Percentiles rank a stretch among this genome's conserved stretches.
Evolutionary conservation across 2,888 invertebrate genomes (phyloP).

Genomic region (Ischnus inquisitorius): DNA sequence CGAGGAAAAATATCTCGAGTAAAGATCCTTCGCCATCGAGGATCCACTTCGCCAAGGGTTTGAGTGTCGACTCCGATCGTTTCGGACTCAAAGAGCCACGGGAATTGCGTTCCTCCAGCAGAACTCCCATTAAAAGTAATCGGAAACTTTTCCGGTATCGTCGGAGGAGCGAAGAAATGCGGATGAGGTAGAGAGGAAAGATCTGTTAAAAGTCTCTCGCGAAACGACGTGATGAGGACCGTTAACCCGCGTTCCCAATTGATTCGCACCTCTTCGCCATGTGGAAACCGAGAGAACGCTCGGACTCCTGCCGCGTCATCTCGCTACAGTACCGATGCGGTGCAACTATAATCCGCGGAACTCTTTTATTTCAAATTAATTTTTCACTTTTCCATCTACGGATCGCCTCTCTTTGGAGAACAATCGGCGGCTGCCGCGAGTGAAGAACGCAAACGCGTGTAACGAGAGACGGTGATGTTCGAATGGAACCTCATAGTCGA

Average conservation of each 20-base stretch:
- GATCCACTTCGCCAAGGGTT: neutral
- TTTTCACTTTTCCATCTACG: neutral
- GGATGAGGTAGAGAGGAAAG: neutral
- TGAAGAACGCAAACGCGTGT: neutral
- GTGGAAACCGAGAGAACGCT: conserved; percentile 41
- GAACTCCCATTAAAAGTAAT: conserved; percentile 21
- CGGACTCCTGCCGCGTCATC: conserved; percentile 32
- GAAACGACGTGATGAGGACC: conserved; percentile 34
- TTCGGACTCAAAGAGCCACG: neutral
- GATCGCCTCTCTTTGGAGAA: neutral
- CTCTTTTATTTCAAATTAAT: neutral
- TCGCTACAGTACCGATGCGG: neutral
- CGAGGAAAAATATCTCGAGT: neutral
- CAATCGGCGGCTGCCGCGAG: neutral
- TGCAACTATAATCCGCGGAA: neutral
- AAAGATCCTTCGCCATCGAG: neutral
- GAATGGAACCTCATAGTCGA: neutral
- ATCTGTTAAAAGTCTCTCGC: neutral
- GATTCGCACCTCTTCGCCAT: conserved; percentile 49
- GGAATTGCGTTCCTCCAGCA: neutral
- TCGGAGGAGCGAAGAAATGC: neutral
- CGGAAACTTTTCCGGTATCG: conserved; percentile 5
- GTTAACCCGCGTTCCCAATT: conserved; percentile 57
- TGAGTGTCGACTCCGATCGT: neutral
- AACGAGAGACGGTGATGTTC: neutral